These are phyloP conservation scores for Onychostoma macrolepis DNA, from an alignment of 2,113 vertebrate genomes.

Conservation along the genomic window DNA sequence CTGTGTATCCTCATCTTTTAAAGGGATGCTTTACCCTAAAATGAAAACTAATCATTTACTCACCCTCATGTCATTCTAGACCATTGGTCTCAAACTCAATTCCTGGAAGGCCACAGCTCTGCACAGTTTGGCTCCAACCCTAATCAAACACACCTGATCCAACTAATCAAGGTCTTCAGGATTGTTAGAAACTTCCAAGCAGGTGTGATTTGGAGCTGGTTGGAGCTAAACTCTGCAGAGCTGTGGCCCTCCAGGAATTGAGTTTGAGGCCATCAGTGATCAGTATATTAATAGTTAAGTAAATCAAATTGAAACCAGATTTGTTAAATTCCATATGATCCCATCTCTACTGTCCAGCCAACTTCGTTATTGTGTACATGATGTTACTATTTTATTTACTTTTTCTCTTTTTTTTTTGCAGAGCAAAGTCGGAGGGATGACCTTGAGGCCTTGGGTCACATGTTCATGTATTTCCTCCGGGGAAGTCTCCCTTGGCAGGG, in stretches of 20 bases:
- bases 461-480: slow-evolving; percentile 99
- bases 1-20: not conserved
- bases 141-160: too few relatives aligned
- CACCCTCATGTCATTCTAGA: not conserved
- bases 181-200: too few relatives aligned
- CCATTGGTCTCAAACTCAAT: too few relatives aligned
- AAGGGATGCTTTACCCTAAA: not conserved
- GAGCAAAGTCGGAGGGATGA: slow-evolving; percentile 98
- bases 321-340: not conserved
- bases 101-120: too few relatives aligned
- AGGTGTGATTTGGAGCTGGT: too few relatives aligned
- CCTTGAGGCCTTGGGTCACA: slow-evolving; percentile 98
- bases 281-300: too few relatives aligned
- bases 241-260: too few relatives aligned
- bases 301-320: not conserved
- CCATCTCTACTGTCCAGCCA: not conserved
- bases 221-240: too few relatives aligned
- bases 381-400: slow-evolving; percentile 60
- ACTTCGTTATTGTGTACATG: not conserved
- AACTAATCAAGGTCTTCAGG: too few relatives aligned
- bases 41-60: not conserved
- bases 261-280: too few relatives aligned
- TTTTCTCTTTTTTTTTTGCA: slow-evolving; percentile 65
- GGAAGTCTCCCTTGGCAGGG: slow-evolving; percentile 99
- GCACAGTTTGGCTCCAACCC: too few relatives aligned